Conservation (phyloP, 2,113 vertebrate genomes). For the Mustela lutreola region DNA sequence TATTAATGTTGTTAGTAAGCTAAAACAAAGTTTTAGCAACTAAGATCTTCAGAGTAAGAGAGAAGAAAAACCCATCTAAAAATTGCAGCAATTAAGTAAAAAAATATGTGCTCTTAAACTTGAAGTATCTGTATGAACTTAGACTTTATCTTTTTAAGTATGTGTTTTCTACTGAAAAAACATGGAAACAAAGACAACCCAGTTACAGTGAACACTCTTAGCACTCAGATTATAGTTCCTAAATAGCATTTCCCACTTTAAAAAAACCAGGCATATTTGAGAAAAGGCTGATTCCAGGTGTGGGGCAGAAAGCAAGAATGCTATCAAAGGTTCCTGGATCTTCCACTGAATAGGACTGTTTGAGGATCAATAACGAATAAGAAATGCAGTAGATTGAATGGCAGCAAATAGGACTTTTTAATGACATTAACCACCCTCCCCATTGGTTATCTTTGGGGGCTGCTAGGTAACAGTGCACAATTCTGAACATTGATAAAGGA, state of each 20-base stretch:
- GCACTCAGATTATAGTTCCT: background rate
- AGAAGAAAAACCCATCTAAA: background rate
- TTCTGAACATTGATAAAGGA: background rate
- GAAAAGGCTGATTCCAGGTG: background rate
- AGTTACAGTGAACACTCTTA: background rate
- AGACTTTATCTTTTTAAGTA: background rate
- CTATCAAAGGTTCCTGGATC: background rate
- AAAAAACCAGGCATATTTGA: background rate
- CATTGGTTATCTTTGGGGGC: background rate
- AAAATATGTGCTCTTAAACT: background rate
- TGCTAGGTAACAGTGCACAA: background rate
- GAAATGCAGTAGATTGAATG: background rate
- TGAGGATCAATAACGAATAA: background rate
- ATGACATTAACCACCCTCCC: fast-evolving
- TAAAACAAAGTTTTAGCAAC: background rate
- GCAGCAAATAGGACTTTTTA: background rate
- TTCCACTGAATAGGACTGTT: background rate
- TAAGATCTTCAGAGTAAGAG: background rate
- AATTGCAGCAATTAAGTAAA: background rate
- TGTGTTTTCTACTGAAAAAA: background rate
- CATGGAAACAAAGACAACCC: background rate
- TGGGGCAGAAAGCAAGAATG: background rate
- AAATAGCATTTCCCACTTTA: background rate
- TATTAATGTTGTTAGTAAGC: background rate
- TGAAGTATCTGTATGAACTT: background rate